These are phyloP conservation scores for Eidolon helvum DNA, from an alignment of 2,113 vertebrate genomes.

Conservation along the genomic window DNA sequence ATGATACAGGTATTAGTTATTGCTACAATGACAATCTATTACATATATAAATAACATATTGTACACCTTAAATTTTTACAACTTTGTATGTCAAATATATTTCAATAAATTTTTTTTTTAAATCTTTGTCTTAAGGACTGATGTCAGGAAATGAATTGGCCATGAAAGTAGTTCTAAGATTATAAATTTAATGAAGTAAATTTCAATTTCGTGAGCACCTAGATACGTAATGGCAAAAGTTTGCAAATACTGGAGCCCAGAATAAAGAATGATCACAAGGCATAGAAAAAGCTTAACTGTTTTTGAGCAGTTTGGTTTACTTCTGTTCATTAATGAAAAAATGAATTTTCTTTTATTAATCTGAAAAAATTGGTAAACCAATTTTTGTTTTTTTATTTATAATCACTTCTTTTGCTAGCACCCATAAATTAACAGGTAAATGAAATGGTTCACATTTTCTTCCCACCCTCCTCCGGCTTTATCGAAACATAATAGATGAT, in stretches of 20 bases:
- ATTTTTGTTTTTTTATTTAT: neutral
- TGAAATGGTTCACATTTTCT: constrained; percentile 7
- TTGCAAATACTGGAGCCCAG: neutral
- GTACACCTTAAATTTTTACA: no score
- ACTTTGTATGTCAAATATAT: no score
- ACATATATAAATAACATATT: no score
- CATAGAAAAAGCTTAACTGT: neutral
- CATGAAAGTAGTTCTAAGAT: neutral
- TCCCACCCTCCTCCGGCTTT: no score
- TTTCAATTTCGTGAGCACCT: neutral
- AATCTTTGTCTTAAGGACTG: neutral
- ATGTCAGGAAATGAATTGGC: neutral
- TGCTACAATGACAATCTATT: no score
- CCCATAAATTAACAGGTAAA: neutral
- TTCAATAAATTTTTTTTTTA: neutral
- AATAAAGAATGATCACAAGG: neutral
- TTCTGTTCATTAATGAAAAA: neutral
- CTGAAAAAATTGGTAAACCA: neutral
- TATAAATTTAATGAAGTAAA: neutral
- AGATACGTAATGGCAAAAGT: neutral
- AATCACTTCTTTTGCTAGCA: neutral
- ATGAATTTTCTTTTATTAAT: neutral
- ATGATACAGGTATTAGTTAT: no score
- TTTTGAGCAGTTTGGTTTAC: neutral
- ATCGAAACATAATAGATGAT: no score